Evolutionary conservation across 2,113 vertebrate genomes (phyloP), one percentile per base, ranked within the genome.

Genomic region (Mellivora capensis): DNA sequence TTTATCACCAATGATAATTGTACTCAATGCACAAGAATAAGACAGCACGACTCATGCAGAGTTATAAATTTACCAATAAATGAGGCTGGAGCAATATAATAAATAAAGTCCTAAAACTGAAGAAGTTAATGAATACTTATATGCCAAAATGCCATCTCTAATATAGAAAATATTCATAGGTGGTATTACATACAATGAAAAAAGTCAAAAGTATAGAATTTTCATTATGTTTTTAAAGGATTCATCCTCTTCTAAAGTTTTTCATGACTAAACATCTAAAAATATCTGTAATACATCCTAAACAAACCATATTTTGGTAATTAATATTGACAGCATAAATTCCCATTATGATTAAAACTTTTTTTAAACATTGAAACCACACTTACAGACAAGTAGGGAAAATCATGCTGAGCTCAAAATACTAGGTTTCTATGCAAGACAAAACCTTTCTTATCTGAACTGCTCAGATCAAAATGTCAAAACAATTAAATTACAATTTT

Each of bases 401-500:
- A 91, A 72, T 3, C 85, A 93, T 42, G 92, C 86, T 57, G 23
- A 79, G 59, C 39, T 71, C 62, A 90, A 91, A 94, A 82, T 77
- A 67, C 64, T n/a, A 62, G 34, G 64, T 64, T 97, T 97, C 62
- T 69, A 57, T 93, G 61, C 59, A 96, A 92, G 61, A 97, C 85
- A 72, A 98, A 97, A 93, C 42, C 82, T 83, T 97, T 97, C 72
- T 77, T 96, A 95, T 94, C 91, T 94, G 77, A 91, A 96, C 71
- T 69, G 7, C 49, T 94, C 90, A 81, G 95, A 95, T 52, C 74
- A 97, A 96, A 98, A 97, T 96, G 80, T 97, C 96, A 96, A 84
- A 95, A 96, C 95, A 98, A 98, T 97, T 94, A 98, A 97, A 87
- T 77, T 76, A 96, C 72, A 97, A 95, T 97, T 97, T 87, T 87